Conservation (phyloP, 2,113 vertebrate species). For the Tor tambroides region DNA sequence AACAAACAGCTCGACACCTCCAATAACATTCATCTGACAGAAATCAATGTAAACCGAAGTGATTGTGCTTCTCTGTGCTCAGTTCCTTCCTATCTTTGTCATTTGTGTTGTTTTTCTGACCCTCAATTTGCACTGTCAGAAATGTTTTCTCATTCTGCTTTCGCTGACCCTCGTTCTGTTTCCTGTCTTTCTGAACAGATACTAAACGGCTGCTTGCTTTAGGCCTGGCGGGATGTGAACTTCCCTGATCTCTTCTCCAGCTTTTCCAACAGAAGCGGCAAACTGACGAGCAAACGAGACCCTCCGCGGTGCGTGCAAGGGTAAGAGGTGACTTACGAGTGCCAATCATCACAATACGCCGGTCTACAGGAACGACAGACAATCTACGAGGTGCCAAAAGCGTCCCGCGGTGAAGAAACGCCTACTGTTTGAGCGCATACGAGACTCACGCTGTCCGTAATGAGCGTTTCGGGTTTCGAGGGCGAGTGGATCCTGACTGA, state of each 20-base stretch:
- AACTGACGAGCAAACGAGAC: neutral
- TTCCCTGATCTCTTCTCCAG: constrained; percentile 7
- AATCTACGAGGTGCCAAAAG: neutral
- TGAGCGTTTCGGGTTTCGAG: neutral
- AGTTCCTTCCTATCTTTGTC: neutral
- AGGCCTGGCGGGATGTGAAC: neutral
- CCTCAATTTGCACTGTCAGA: constrained; percentile 22
- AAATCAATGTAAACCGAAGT: constrained; percentile 1
- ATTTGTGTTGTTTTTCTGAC: constrained; percentile 1
- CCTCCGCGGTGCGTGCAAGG: neutral
- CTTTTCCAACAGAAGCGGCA: neutral
- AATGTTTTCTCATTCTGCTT: neutral
- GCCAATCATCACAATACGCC: neutral
- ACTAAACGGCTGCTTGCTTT: constrained; percentile 8
- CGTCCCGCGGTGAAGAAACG: neutral
- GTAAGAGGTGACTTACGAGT: neutral
- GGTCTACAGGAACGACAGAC: neutral
- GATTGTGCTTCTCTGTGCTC: constrained; percentile 9
- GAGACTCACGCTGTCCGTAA: neutral
- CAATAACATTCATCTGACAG: constrained; percentile 23
- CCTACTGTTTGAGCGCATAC: neutral
- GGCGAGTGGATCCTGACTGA: neutral
- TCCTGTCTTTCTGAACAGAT: neutral
- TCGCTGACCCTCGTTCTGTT: neutral
- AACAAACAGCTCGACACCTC: neutral